Conservation (phyloP, 2,888 invertebrate species). For the Oxyscelio sp. region DNA sequence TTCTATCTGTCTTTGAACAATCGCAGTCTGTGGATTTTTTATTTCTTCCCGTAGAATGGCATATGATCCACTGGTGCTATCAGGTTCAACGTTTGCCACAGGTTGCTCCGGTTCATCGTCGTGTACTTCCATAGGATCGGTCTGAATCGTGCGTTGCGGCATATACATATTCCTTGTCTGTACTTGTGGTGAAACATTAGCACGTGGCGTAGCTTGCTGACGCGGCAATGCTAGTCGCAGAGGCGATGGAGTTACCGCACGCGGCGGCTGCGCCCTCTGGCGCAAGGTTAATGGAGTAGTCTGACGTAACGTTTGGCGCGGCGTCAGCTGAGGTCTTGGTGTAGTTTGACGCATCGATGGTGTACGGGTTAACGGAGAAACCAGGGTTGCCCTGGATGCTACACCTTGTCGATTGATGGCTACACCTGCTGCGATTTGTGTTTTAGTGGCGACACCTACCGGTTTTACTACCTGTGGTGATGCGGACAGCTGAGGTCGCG, state of each 20-base stretch:
- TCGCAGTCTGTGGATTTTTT: constrained; percentile 83
- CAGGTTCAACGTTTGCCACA: constrained; percentile 63
- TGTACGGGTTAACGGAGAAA: no score
- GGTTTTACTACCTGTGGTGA: constrained; percentile 26
- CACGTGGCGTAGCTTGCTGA: not conserved
- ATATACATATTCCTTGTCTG: not conserved
- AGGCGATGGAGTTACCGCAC: no score
- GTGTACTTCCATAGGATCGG: constrained; percentile 63
- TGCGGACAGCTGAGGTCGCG: constrained; percentile 14
- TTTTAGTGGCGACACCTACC: constrained; percentile 21
- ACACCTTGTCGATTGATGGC: not conserved
- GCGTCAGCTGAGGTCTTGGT: not conserved
- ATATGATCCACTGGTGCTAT: constrained; percentile 80
- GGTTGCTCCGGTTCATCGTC: constrained; percentile 69
- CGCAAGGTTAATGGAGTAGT: no score
- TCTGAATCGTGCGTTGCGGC: not conserved
- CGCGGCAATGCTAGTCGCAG: no score
- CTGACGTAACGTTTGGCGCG: no score
- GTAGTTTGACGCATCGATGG: not conserved
- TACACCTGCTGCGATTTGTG: not conserved
- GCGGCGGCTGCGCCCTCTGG: no score
- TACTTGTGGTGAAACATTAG: not conserved
- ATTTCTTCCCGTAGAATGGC: constrained; percentile 85
- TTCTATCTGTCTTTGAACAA: constrained; percentile 85
- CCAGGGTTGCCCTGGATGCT: no score